Evolutionary conservation across 2,797 vertebrate genomes (phyloP).

Genomic region (Galago senegalensis): DNA sequence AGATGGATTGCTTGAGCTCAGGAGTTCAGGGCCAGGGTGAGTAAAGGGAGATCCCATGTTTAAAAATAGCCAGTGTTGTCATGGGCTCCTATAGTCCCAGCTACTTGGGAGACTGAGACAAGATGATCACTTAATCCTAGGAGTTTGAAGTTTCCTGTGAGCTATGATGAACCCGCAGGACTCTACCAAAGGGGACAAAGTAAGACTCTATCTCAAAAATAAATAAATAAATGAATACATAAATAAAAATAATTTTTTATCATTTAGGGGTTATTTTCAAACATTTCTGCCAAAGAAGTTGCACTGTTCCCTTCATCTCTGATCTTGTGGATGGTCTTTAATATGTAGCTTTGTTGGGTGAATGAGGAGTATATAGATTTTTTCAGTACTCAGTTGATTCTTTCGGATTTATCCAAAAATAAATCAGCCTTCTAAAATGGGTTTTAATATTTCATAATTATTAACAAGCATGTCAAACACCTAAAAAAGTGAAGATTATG

Average conservation of each 20-base stretch:
- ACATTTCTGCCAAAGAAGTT: background rate
- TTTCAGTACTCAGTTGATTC: background rate
- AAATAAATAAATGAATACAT: too few relatives aligned
- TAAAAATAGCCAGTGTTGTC: too few relatives aligned
- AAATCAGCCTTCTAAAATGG: background rate
- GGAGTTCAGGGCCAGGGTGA: too few relatives aligned
- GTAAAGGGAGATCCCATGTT: accelerated
- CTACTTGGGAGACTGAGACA: too few relatives aligned
- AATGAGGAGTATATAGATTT: background rate
- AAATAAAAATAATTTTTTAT: background rate
- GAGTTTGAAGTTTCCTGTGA: too few relatives aligned
- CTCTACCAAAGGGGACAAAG: too few relatives aligned
- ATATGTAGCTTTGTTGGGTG: background rate
- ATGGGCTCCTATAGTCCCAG: too few relatives aligned
- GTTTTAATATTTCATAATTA: background rate
- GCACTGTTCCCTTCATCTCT: background rate
- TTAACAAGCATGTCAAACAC: background rate
- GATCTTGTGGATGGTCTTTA: background rate
- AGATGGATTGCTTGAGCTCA: too few relatives aligned
- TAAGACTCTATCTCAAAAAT: too few relatives aligned
- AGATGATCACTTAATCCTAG: too few relatives aligned
- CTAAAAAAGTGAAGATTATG: background rate
- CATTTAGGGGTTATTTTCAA: background rate
- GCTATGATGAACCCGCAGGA: too few relatives aligned
- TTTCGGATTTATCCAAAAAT: background rate